Percentiles rank a stretch among this genome's conserved stretches.
Conservation (phyloP, 2,113 vertebrate genomes). For the Columbina picui region DNA sequence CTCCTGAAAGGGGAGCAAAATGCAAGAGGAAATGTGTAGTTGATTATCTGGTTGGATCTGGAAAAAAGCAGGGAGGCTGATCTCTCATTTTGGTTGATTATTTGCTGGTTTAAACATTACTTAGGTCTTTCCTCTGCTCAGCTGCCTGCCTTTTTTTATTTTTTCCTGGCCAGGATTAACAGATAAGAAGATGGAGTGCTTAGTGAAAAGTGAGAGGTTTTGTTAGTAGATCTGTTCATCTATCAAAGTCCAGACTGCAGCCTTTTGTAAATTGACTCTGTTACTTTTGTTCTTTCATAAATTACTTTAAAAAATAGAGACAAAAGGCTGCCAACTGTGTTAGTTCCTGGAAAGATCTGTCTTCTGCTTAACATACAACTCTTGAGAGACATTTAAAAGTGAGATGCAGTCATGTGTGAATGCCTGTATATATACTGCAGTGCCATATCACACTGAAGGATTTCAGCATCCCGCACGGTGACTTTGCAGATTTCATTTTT, state of each 20-base stretch:
- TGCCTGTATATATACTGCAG: neutral
- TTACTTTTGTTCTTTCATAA: slow-evolving; percentile 45
- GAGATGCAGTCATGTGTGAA: slow-evolving; percentile 46
- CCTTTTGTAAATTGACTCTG: slow-evolving; percentile 55
- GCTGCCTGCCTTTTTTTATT: neutral
- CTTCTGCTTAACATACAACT: slow-evolving; percentile 43
- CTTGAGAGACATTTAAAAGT: slow-evolving; percentile 50
- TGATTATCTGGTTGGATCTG: neutral
- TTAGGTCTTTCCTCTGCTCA: neutral
- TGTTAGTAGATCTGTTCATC: slow-evolving; percentile 56
- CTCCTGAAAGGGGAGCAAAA: neutral
- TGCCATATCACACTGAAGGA: neutral
- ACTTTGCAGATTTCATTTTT: neutral
- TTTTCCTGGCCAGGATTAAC: neutral
- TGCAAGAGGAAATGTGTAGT: neutral
- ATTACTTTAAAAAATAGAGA: slow-evolving; percentile 61
- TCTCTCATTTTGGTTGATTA: neutral
- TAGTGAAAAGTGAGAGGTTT: slow-evolving; percentile 45
- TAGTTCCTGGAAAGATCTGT: slow-evolving; percentile 50
- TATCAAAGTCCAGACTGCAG: slow-evolving; percentile 62
- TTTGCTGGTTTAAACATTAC: neutral
- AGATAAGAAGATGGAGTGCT: slow-evolving; percentile 55
- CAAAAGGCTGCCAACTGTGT: slow-evolving; percentile 54
- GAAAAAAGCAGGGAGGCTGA: neutral
- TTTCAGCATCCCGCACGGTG: neutral